Evolutionary conservation across 2,113 vertebrate genomes (phyloP).

Genomic region (Oryzias curvinotus): DNA sequence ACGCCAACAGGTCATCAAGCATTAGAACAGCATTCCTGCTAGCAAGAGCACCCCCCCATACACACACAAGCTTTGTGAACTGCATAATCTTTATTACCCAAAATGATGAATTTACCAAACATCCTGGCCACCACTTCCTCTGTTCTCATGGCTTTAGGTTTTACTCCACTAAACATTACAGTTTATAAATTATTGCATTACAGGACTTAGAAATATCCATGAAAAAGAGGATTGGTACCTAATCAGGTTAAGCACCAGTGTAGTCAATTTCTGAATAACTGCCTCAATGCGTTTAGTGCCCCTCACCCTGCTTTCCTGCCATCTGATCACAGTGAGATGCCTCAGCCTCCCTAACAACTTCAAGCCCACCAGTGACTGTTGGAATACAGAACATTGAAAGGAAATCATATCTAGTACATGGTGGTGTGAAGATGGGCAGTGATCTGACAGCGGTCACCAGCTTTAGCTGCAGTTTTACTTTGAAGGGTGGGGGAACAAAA

Average conservation of each 20-base stretch:
- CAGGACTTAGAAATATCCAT: constrained; percentile 26
- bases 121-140: constrained; percentile 13
- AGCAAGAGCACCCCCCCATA: constrained; percentile 16
- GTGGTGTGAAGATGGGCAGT: background rate
- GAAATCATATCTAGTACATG: too few species aligned
- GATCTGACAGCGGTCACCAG: background rate
- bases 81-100: constrained; percentile 55
- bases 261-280: background rate
- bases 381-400: background rate
- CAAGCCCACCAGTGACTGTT: background rate
- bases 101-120: constrained; percentile 38
- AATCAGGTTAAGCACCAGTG: constrained; percentile 16
- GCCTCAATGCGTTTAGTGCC: background rate
- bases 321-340: constrained; percentile 8
- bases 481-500: too few species aligned
- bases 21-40: too few species aligned
- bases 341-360: background rate
- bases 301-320: constrained; percentile 3
- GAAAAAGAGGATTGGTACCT: constrained; percentile 13
- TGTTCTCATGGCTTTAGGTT: constrained; percentile 38
- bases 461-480: background rate
- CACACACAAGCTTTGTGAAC: constrained; percentile 26
- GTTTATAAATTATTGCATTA: constrained; percentile 53
- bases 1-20: too few species aligned
- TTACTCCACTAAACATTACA: constrained; percentile 19